phyloP scores from a whole-genome alignment of 2,113 vertebrate genomes.

The Barbus barbus region DNA sequence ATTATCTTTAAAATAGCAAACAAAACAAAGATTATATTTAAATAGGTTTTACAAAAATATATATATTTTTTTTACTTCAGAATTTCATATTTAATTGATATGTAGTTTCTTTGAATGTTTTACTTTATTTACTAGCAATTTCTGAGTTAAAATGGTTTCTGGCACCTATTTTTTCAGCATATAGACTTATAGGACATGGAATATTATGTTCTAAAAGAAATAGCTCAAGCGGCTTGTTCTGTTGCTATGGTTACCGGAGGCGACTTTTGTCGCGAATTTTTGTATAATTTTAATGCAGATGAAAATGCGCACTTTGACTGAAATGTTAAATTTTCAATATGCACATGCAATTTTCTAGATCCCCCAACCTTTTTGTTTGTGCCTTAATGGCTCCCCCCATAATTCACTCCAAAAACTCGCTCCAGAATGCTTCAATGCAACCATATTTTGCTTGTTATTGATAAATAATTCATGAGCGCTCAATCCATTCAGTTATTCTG shows the following conservation, averaged over 20 bases:
- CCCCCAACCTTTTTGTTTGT: not conserved
- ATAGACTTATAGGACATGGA: too few relatives aligned
- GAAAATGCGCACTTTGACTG: not conserved
- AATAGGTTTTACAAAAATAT: too few relatives aligned
- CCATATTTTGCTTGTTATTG: constrained; percentile 56
- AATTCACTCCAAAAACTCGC: not conserved
- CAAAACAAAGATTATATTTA: too few relatives aligned
- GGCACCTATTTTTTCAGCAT: too few relatives aligned
- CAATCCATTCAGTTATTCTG: constrained; percentile 58
- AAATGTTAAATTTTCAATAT: not conserved
- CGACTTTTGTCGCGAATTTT: too few relatives aligned
- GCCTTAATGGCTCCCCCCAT: not conserved
- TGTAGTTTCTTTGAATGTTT: too few relatives aligned
- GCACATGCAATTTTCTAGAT: not conserved
- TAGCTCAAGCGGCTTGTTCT: not conserved
- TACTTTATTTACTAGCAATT: too few relatives aligned
- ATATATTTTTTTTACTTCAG: too few relatives aligned
- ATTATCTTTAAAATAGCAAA: too few relatives aligned
- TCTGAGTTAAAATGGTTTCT: too few relatives aligned
- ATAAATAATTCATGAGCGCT: constrained; percentile 77
- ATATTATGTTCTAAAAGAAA: not conserved
- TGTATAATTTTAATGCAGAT: too few relatives aligned
- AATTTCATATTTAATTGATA: too few relatives aligned
- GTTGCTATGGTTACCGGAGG: not conserved
- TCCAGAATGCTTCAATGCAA: constrained; percentile 26